These are phyloP conservation scores for Furcifer pardalis DNA, from an alignment of 2,797 vertebrate species.

Conservation along the genomic window DNA sequence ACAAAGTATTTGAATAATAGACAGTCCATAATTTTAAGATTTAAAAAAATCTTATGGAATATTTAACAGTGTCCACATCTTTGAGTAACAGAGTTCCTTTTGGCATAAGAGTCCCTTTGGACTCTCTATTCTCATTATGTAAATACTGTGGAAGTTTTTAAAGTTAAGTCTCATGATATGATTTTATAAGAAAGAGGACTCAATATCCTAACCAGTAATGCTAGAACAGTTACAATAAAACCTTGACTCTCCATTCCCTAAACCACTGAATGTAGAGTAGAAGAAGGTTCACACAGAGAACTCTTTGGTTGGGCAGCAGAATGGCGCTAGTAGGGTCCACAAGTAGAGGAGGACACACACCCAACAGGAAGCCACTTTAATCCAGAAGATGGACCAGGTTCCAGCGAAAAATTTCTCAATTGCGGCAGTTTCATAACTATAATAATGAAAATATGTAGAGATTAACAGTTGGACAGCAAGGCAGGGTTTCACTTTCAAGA, in stretches of 20 bases:
- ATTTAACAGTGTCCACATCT: constrained; percentile 14
- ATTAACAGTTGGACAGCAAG: neutral
- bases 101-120: constrained; percentile 3
- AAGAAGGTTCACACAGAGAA: constrained; percentile 83
- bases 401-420: constrained; percentile 91
- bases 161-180: constrained; percentile 20
- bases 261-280: constrained; percentile 7
- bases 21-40: constrained; percentile 46
- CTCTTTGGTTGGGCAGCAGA: constrained; percentile 86
- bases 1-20: constrained; percentile 39
- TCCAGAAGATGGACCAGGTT: constrained; percentile 95
- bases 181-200: constrained; percentile 33
- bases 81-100: neutral
- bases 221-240: neutral
- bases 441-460: neutral
- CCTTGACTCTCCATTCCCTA: constrained; percentile 12
- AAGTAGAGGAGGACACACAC: constrained; percentile 90
- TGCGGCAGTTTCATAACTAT: constrained; percentile 87
- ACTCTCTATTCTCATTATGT: constrained; percentile 9
- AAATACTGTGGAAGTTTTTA: constrained; percentile 18
- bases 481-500: neutral
- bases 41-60: constrained; percentile 39
- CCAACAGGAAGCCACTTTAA: constrained; percentile 97
- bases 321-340: constrained; percentile 88
- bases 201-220: constrained; percentile 24